These are phyloP conservation scores for Oceanodroma leucorhoa DNA, from an alignment of 2,797 vertebrate genomes.

Conservation along the genomic window DNA sequence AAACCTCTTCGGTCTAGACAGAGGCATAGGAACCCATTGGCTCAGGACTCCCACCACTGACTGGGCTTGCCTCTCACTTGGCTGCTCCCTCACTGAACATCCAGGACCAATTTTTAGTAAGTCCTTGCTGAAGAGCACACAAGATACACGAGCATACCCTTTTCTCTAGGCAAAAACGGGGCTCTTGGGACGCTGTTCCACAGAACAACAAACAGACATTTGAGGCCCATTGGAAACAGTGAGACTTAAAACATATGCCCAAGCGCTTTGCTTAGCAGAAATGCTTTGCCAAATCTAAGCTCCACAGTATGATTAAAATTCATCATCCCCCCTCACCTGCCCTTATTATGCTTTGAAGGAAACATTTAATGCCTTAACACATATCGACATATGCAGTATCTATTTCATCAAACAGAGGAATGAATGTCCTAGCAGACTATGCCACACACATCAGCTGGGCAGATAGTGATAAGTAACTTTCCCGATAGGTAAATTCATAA, in stretches of 20 bases:
- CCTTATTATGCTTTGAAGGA: background rate
- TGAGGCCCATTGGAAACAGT: background rate
- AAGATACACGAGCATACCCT: background rate
- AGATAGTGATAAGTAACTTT: background rate
- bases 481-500: background rate
- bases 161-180: background rate
- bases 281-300: background rate
- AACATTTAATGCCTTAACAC: background rate
- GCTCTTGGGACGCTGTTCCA: accelerated
- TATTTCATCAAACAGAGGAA: background rate
- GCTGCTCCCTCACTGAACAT: background rate
- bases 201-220: background rate
- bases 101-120: background rate
- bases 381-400: background rate
- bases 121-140: background rate
- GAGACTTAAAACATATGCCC: accelerated
- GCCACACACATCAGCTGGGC: accelerated
- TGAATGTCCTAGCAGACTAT: accelerated
- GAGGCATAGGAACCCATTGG: slow-evolving; percentile 6
- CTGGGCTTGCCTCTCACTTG: background rate
- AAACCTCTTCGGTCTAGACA: background rate
- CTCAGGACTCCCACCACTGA: background rate
- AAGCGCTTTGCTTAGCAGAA: background rate
- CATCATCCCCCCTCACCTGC: background rate
- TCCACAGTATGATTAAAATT: background rate